Base-by-base conservation (phyloP, 2,888 invertebrate genomes). In the Sabatieria punctata region DNA sequence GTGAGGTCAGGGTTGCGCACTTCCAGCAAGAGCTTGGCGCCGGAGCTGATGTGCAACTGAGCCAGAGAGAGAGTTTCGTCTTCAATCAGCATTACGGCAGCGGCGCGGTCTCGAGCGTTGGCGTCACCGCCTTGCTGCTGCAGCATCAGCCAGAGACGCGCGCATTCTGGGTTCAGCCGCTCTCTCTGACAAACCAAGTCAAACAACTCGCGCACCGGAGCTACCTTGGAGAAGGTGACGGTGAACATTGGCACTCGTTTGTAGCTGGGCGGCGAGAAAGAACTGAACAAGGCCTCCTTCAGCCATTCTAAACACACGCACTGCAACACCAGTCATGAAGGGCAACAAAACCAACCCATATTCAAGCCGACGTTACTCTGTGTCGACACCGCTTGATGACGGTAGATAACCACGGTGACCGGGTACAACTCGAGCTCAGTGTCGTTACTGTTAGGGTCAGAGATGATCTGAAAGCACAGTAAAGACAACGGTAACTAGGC, bases 341-440 rank as follows among this genome's bases (percentile, higher is more conserved):
- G n/a, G n/a, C n/a, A 39, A 11, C 8, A 19, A 39, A 18, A 18
- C 39, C 8, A 22, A 39, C 8, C 8, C 22, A 22, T 39, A 18
- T n/a, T 18, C 11, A 39, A 39, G 8, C 11, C n/a, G 15, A 30
- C 30, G 30, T n/a, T n/a, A n/a, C n/a, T n/a, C n/a, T n/a, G n/a
- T n/a, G n/a, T n/a, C n/a, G n/a, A n/a, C n/a, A n/a, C n/a, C n/a
- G n/a, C n/a, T n/a, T 68, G 68, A 66, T 86, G 85, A 30, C 82
- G 73, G 47, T 80, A 70, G 35, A 88, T 73, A 52, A 78, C 75
- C 52, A 86, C 65, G 57, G 79, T 80, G 33, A 85, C 64, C 0
- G 86, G 86, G 64, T 85, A 85, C 30, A 86, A 66, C 63, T 88
- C 88, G 42, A 88, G 65, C 58, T 85, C 85, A 0, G 82, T 60